Evolutionary conservation across 2,888 invertebrate species (phyloP).

Genomic region (Germaria angustata): DNA sequence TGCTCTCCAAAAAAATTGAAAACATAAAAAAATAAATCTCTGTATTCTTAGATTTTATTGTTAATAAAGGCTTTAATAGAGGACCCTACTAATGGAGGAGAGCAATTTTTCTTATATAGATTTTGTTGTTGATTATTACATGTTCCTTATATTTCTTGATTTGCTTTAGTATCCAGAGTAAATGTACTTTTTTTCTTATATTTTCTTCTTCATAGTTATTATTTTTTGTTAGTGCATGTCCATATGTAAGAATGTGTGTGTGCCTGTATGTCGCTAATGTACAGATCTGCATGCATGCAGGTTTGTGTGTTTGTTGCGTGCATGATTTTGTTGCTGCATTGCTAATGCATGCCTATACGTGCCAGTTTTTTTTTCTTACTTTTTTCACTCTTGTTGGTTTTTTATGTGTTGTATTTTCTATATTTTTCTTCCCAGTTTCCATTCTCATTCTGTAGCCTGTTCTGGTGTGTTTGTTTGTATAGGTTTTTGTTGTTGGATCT

Average conservation of each 20-base stretch:
- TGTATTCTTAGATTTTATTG: slow-evolving; percentile 58
- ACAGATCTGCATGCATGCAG: slow-evolving; percentile 43
- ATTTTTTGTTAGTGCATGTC: background rate
- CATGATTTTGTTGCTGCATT: slow-evolving; percentile 58
- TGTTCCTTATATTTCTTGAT: slow-evolving; percentile 47
- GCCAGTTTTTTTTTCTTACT: slow-evolving; percentile 41
- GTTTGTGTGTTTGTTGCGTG: slow-evolving; percentile 59
- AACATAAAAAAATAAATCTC: slow-evolving; percentile 39
- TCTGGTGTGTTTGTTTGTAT: slow-evolving; percentile 45
- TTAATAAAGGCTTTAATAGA: slow-evolving; percentile 55
- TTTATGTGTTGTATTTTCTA: slow-evolving; percentile 42
- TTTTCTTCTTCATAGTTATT: slow-evolving; percentile 19
- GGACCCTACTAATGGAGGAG: slow-evolving; percentile 58
- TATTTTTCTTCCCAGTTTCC: slow-evolving; percentile 50
- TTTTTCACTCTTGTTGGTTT: slow-evolving; percentile 31
- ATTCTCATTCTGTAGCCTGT: slow-evolving; percentile 67
- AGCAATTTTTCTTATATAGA: slow-evolving; percentile 33
- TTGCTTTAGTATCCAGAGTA: slow-evolving; percentile 41
- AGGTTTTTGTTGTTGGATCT: slow-evolving; percentile 41
- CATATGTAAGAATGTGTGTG: background rate
- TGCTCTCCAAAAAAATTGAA: slow-evolving; percentile 35
- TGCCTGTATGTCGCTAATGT: slow-evolving; percentile 16
- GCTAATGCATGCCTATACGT: slow-evolving; percentile 60
- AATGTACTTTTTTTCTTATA: slow-evolving; percentile 8
- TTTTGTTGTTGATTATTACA: slow-evolving; percentile 39